phyloP scores from a whole-genome alignment of 2,113 vertebrate genomes.

The Chaetorhynchus papuensis region DNA sequence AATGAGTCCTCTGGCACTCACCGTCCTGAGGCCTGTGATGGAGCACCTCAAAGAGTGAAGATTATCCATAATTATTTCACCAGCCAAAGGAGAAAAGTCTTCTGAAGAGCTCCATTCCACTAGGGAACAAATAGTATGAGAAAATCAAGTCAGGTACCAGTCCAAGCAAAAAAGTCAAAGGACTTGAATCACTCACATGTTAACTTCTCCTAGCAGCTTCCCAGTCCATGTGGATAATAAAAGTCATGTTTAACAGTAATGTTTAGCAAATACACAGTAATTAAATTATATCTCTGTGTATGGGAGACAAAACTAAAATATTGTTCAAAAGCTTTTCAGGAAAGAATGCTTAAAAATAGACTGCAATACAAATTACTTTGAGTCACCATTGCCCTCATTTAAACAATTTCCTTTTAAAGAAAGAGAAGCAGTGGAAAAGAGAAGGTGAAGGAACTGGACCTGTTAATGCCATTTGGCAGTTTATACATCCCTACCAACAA shows the following conservation, averaged over 20 bases:
- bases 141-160: constrained; percentile 7
- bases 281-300: neutral
- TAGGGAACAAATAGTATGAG: constrained; percentile 56
- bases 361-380: neutral
- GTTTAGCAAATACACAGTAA: neutral
- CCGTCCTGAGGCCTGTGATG: constrained; percentile 84
- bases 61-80: constrained; percentile 86
- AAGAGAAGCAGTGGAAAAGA: neutral
- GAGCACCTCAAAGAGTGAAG: constrained; percentile 82
- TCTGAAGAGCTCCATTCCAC: constrained; percentile 93
- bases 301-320: neutral
- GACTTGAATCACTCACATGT: neutral
- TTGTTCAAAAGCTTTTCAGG: neutral
- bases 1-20: constrained; percentile 64
- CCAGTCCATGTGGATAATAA: neutral
- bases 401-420: constrained; percentile 2
- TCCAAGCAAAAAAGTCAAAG: neutral
- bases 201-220: neutral
- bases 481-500: neutral
- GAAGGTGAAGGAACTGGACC: neutral
- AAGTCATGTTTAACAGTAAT: neutral
- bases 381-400: neutral
- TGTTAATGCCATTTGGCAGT: neutral
- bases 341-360: neutral
- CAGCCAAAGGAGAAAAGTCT: constrained; percentile 86